Evolutionary conservation across 2,888 invertebrate species (phyloP), one percentile per base, ranked within the genome.

Genomic region (Ectemnius continuus): DNA sequence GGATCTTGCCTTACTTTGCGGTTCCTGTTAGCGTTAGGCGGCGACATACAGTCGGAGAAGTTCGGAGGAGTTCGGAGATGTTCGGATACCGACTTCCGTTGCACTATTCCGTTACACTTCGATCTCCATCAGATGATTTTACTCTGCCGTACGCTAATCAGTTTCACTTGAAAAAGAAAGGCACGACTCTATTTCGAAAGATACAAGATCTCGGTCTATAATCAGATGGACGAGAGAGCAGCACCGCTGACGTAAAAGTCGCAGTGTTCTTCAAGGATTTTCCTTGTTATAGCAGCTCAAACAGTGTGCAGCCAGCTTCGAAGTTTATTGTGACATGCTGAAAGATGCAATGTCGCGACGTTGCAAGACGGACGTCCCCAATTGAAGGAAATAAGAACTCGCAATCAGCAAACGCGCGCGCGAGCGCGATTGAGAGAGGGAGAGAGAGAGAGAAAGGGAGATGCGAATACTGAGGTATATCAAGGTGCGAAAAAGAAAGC

Each of bases 361-460:
- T 52, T 52, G 11, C 16, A 16, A 6, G 36, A 16, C 14, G 16
- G n/a, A 5, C 14, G 11, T 52, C 4, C 16, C 1, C 16, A 16
- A 52, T 16, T 52, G 14, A 16, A 6, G 2, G 52, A 52, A 52
- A 52, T 52, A 52, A 52, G 52, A 13, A 13, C 52, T 52, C 16
- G 16, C 52, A 52, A 52, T 52, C 52, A 52, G n/a, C 14, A 14
- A 6, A 16, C 52, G 52, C 52, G 52, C 52, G 52, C 52, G n/a
- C 52, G 16, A 6, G n/a, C 16, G 3, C 23, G 23, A 23, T 36
- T 8, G 52, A 14, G 52, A 14, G n/a, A 52, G n/a, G 6, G 14
- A 48, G 2, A 52, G 52, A 5, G 36, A 16, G 48, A n/a, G n/a
- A 4, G 48, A 48, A 8, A 48, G 48, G 48, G n/a, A 2, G 52